Evolutionary conservation across 2,113 vertebrate species (phyloP).

Genomic region (Mesembrinibis cayennensis): DNA sequence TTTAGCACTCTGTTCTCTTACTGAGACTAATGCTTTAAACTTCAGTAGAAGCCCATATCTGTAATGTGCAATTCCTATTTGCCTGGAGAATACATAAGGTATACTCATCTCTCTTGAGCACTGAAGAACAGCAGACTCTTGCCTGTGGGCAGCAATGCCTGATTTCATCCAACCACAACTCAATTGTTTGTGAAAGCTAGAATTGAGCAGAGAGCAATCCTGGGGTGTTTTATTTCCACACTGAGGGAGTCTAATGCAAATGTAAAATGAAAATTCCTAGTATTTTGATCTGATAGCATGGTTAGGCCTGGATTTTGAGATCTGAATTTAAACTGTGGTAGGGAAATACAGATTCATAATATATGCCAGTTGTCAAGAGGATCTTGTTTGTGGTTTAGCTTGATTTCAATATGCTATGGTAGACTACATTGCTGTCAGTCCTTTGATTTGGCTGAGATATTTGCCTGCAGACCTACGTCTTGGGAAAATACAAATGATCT

Average conservation of each 20-base stretch:
- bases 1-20: not conserved
- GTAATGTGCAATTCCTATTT: not conserved
- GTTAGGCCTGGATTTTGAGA: not conserved
- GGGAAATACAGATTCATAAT: not conserved
- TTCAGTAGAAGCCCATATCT: not conserved
- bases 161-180: not conserved
- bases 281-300: not conserved
- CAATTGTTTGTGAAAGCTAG: not conserved
- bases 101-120: not conserved
- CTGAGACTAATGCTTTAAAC: not conserved
- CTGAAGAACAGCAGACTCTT: not conserved
- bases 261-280: not conserved
- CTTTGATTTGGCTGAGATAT: not conserved
- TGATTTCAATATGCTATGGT: not conserved
- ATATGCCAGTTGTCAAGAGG: not conserved
- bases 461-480: not conserved
- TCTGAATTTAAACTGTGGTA: not conserved
- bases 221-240: not conserved
- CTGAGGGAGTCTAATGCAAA: not conserved
- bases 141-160: not conserved
- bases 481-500: not conserved
- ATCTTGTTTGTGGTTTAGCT: not conserved
- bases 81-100: not conserved
- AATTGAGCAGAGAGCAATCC: not conserved
- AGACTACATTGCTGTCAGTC: not conserved